phyloP scores from a whole-genome alignment of 2,888 invertebrate genomes.

The Anthoptus insignis region DNA sequence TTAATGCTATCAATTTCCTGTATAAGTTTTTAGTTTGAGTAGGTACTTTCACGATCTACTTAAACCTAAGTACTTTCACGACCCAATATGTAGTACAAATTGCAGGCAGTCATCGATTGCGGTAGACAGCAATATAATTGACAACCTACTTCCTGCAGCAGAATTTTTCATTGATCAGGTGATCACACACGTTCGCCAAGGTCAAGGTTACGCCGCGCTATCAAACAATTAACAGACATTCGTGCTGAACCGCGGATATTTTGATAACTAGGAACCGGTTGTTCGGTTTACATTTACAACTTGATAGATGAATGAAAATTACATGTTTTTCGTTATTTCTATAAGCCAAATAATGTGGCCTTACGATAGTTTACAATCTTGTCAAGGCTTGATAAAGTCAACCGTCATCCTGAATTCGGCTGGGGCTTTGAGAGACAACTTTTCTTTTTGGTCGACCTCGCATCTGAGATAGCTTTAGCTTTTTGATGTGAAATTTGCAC shows the following conservation, averaged over 20 bases:
- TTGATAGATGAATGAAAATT: slow-evolving; percentile 29
- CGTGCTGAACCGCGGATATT: not conserved
- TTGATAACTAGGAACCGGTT: not conserved
- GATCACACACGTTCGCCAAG: slow-evolving; percentile 3
- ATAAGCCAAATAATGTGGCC: no score
- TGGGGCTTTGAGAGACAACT: no score
- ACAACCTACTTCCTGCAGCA: not conserved
- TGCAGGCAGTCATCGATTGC: not conserved
- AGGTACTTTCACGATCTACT: no score
- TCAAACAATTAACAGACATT: slow-evolving; percentile 2
- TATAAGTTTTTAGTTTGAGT: no score
- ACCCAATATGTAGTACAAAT: not conserved
- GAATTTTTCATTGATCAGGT: slow-evolving; percentile 1
- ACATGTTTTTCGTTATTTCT: no score
- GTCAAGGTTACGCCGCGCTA: slow-evolving; percentile 1
- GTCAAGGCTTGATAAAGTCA: no score
- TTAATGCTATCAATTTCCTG: no score
- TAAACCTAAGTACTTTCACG: not conserved
- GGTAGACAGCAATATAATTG: not conserved
- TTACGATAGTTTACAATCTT: no score
- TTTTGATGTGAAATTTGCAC: no score
- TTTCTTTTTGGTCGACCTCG: no score
- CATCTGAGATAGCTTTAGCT: no score
- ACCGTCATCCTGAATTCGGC: no score
- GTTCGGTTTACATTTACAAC: not conserved